Evolutionary conservation across 1,140 invertebrate species (phyloP).

Genomic region (Lepidostoma basale): DNA sequence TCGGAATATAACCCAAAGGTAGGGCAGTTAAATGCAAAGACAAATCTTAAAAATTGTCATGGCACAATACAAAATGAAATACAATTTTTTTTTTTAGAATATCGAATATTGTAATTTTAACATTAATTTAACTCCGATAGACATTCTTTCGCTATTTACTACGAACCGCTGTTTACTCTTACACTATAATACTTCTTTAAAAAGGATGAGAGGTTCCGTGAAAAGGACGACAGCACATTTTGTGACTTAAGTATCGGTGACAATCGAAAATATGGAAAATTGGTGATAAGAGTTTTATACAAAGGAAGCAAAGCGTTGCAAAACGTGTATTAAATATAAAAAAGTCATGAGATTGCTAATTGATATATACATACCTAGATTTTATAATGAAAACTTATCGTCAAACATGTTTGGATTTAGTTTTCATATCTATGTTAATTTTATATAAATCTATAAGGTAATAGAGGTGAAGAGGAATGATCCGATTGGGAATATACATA

Average conservation of each 20-base stretch:
- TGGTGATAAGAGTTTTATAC: not conserved
- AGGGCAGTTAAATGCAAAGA: no score
- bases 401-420: not conserved
- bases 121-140: no score
- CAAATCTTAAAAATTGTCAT: not conserved
- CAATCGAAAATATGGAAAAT: not conserved
- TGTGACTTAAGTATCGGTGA: constrained; percentile 13
- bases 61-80: not conserved
- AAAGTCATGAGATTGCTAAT: constrained; percentile 2
- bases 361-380: not conserved
- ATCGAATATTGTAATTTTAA: no score
- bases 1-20: no score
- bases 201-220: not conserved
- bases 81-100: not conserved
- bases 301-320: not conserved
- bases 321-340: not conserved
- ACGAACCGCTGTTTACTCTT: not conserved
- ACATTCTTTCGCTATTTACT: not conserved
- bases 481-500: not conserved
- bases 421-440: not conserved
- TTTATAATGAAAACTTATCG: not conserved
- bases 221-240: constrained; percentile 11
- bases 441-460: not conserved
- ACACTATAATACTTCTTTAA: constrained; percentile 11
- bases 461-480: not conserved